Conservation (phyloP, 1,140 invertebrate genomes). For the Aphaenogaster floridana region DNA sequence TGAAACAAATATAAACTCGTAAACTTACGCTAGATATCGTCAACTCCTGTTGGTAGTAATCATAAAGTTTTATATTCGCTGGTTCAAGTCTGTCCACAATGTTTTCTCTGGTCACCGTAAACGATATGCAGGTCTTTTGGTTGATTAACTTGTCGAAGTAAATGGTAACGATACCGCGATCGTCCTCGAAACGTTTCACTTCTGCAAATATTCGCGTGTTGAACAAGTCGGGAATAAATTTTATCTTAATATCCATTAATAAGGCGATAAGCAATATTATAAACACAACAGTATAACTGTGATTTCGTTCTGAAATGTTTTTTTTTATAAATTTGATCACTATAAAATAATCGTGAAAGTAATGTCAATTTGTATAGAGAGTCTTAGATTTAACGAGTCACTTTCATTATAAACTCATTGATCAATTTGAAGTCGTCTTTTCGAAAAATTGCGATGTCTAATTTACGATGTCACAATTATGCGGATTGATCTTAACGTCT, state of each 20-base stretch:
- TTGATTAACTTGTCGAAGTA: conserved; percentile 86
- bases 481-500: neutral
- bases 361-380: neutral
- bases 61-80: conserved; percentile 89
- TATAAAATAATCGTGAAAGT: neutral
- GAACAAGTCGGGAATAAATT: neutral
- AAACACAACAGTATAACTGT: neutral
- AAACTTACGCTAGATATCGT: conserved; percentile 80
- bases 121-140: conserved; percentile 86
- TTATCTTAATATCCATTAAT: neutral
- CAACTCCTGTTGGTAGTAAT: conserved; percentile 90
- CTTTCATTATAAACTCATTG: neutral
- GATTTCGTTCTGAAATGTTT: neutral
- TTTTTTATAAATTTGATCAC: neutral
- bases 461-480: conserved; percentile 2
- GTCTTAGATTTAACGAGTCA: neutral
- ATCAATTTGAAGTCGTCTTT: neutral
- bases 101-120: conserved; percentile 84
- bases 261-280: neutral
- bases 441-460: neutral
- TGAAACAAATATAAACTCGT: neutral
- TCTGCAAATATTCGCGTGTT: conserved; percentile 79
- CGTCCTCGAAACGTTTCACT: conserved; percentile 87
- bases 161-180: conserved; percentile 84
- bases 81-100: conserved; percentile 87